These are phyloP conservation scores for Apogon hyalosoma DNA, from an alignment of 2,797 vertebrate species.

Conservation along the genomic window DNA sequence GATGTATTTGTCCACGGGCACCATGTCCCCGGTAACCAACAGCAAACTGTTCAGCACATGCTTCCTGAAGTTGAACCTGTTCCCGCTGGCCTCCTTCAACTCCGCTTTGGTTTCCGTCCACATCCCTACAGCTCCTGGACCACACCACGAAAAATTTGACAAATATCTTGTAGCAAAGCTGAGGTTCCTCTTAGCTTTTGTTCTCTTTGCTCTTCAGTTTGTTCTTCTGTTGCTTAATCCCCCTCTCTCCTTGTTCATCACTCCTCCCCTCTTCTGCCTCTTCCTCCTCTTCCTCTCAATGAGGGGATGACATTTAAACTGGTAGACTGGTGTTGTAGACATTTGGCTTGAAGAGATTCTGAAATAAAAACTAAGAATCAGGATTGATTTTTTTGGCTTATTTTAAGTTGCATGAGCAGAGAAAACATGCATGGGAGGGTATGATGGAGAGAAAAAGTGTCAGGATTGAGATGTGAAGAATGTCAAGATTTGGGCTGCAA, in stretches of 20 bases:
- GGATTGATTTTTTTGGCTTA: no score
- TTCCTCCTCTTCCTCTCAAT: no score
- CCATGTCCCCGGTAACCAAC: slow-evolving; percentile 79
- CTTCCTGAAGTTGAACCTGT: slow-evolving; percentile 10
- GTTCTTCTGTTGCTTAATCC: slow-evolving; percentile 7
- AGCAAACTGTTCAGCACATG: slow-evolving; percentile 53
- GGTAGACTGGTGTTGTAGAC: no score
- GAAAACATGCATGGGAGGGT: no score
- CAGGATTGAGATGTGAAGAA: no score
- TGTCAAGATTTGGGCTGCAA: no score
- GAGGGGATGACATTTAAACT: no score
- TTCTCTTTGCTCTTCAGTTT: background rate
- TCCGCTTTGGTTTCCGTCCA: slow-evolving; percentile 60
- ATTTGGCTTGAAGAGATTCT: no score
- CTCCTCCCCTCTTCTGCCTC: background rate
- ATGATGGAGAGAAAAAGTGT: no score
- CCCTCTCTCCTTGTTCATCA: slow-evolving; percentile 12
- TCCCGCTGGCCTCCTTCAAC: slow-evolving; percentile 40
- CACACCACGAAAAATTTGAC: background rate
- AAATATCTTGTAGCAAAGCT: slow-evolving; percentile 1
- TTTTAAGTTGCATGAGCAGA: no score
- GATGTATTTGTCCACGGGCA: slow-evolving; percentile 67
- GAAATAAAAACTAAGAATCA: no score
- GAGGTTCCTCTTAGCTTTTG: background rate
- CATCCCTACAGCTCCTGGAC: slow-evolving; percentile 43